These are phyloP conservation scores for Diaphora mendica DNA, from an alignment of 2,888 invertebrate species.

Conservation along the genomic window DNA sequence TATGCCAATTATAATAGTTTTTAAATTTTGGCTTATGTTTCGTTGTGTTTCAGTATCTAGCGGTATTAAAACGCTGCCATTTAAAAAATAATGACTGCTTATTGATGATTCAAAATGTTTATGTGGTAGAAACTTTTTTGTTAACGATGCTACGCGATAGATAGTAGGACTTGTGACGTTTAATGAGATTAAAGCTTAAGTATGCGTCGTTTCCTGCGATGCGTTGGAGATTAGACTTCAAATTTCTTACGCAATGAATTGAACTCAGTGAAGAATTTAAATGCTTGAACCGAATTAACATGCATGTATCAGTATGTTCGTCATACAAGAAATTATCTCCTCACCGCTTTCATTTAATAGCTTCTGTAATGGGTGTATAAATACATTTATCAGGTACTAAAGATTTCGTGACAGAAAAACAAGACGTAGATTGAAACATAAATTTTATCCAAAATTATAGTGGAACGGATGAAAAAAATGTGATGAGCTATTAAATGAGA, in stretches of 20 bases:
- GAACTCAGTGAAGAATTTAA: background rate
- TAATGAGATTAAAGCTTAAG: background rate
- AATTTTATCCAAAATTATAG: constrained; percentile 33
- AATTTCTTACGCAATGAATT: background rate
- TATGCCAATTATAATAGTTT: background rate
- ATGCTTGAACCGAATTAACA: background rate
- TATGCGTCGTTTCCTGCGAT: background rate
- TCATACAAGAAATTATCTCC: constrained; percentile 25
- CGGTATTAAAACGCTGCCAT: background rate
- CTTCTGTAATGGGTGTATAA: constrained; percentile 41
- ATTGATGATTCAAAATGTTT: constrained; percentile 1
- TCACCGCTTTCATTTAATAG: constrained; percentile 34
- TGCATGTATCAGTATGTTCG: constrained; percentile 5
- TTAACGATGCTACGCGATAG: background rate
- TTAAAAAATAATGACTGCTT: background rate
- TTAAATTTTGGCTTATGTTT: background rate
- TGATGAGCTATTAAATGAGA: constrained; percentile 33
- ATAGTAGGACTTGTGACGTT: background rate
- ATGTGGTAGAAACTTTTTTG: background rate
- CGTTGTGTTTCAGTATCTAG: background rate
- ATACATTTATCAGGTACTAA: constrained; percentile 46
- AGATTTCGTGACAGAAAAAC: constrained; percentile 22
- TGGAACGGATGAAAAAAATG: constrained; percentile 35
- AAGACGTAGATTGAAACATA: constrained; percentile 37
- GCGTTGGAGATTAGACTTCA: background rate